phyloP scores from a whole-genome alignment of 2,888 invertebrate species.

The Tenthredo livida region DNA sequence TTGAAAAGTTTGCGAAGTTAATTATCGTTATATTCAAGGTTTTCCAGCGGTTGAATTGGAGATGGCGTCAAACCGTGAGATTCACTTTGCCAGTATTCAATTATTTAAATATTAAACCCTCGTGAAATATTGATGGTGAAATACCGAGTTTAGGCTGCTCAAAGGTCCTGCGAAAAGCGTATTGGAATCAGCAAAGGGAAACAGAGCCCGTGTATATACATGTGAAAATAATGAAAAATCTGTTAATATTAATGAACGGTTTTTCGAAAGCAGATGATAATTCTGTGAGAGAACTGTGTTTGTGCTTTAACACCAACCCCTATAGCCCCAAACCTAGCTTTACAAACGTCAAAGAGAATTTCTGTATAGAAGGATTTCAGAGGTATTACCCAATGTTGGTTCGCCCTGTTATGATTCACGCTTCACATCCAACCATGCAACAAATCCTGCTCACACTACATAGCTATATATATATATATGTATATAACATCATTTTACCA shows the following conservation, averaged over 20 bases:
- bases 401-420: neutral
- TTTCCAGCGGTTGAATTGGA: neutral
- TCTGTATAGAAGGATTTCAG: neutral
- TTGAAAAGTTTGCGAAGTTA: conserved; percentile 8
- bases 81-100: neutral
- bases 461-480: neutral
- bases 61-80: neutral
- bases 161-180: neutral
- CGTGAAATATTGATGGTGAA: neutral
- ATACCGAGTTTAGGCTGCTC: neutral
- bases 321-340: neutral
- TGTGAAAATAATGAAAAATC: neutral
- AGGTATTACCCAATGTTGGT: conserved; percentile 22
- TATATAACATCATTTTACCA: neutral
- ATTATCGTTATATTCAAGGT: neutral
- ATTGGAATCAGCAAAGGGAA: neutral
- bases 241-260: neutral
- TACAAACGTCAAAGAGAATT: conserved; percentile 36
- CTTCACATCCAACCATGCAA: neutral
- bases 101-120: conserved; percentile 6
- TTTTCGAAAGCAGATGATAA: neutral
- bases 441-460: neutral
- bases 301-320: neutral
- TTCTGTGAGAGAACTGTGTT: neutral
- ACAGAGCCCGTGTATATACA: neutral